Conservation (phyloP, 2,888 invertebrate genomes). For the Leptodirus hochenwartii region DNA sequence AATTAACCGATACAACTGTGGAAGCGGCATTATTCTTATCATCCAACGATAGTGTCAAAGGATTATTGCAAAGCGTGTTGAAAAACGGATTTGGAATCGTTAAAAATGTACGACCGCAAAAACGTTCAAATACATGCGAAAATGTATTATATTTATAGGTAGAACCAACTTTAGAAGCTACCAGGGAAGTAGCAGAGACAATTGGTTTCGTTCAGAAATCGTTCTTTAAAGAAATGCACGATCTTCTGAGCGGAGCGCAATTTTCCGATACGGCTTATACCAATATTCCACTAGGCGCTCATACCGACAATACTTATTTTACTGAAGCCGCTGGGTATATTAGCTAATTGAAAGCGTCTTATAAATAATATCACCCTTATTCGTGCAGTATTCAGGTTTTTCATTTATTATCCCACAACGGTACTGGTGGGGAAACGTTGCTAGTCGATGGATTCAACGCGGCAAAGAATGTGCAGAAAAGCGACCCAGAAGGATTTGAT, state of each 20-base stretch:
- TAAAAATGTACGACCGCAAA: conserved; percentile 15
- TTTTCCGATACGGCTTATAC: conserved; percentile 61
- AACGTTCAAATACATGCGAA: too few species aligned
- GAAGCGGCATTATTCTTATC: too few species aligned
- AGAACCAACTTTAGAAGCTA: too few species aligned
- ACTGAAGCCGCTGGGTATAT: conserved; percentile 50
- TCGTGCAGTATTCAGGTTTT: conserved; percentile 33
- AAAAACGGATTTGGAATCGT: conserved; percentile 32
- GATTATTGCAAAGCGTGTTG: conserved; percentile 15
- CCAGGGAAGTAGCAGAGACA: too few species aligned
- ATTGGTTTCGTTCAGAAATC: conserved; percentile 47
- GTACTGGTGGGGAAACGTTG: conserved; percentile 52
- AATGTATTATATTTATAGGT: too few species aligned
- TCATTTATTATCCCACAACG: conserved; percentile 38
- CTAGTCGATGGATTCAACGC: conserved; percentile 58
- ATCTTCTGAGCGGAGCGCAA: conserved; percentile 35
- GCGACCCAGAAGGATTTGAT: conserved; percentile 36
- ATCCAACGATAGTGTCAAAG: conserved; percentile 26
- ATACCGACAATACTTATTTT: conserved; percentile 66
- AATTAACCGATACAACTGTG: too few species aligned
- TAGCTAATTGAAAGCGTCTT: conserved; percentile 1
- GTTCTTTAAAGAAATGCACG: conserved; percentile 58
- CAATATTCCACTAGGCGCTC: conserved; percentile 43
- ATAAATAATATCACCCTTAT: neutral
- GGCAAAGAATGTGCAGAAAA: conserved; percentile 33